phyloP scores from a whole-genome alignment of 2,797 vertebrate genomes.

The Lateolabrax maculatus region DNA sequence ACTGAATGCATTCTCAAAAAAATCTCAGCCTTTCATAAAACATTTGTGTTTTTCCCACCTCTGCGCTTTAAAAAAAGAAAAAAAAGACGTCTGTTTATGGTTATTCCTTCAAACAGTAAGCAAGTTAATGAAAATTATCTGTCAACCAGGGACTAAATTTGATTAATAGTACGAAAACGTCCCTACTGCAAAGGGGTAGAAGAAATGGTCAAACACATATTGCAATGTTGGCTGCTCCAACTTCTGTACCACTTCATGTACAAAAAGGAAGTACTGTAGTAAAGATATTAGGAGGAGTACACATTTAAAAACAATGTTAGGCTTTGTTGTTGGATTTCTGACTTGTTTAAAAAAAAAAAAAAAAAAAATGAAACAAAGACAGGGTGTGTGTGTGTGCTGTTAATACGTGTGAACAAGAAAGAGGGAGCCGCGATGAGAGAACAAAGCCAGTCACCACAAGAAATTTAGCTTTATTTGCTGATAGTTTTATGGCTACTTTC shows the following conservation, averaged over 20 bases:
- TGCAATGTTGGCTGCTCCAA: neutral
- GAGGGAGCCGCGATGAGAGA: neutral
- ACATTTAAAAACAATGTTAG: neutral
- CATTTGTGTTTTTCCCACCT: neutral
- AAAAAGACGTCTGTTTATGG: neutral
- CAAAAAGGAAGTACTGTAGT: neutral
- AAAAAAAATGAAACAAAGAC: neutral
- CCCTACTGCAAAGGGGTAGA: too few relatives aligned
- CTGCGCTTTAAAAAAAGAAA: neutral
- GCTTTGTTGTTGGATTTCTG: neutral
- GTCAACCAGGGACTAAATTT: neutral
- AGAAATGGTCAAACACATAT: neutral
- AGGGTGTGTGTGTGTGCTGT: neutral
- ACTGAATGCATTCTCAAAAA: neutral
- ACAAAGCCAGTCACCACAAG: neutral
- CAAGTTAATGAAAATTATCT: neutral
- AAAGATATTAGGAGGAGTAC: neutral
- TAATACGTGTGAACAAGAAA: neutral
- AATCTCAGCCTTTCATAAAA: neutral
- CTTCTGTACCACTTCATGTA: neutral
- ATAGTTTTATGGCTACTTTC: neutral
- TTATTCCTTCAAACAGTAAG: neutral
- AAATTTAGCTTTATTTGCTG: neutral
- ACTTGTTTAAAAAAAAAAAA: too few relatives aligned
- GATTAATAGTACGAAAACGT: neutral